Conservation (phyloP, 2,888 invertebrate genomes). For the Torymus auratus region DNA sequence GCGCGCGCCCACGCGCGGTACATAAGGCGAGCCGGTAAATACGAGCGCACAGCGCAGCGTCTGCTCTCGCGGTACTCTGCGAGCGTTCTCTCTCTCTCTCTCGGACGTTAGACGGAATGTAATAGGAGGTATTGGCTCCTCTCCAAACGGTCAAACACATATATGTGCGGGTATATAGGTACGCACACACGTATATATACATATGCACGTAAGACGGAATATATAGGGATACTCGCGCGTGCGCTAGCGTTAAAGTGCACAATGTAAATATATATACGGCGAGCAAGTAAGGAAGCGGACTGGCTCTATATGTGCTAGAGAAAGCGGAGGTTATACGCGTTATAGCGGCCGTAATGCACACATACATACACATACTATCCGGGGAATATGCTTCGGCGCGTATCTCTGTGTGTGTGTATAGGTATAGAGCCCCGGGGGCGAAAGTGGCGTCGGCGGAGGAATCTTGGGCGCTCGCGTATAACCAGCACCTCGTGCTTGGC, state of each 20-base stretch:
- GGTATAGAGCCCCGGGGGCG: too few species aligned
- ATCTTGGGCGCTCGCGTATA: too few species aligned
- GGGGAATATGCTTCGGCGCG: too few species aligned
- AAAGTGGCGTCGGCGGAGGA: too few species aligned
- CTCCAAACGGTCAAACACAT: conserved; percentile 66
- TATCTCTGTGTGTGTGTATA: too few species aligned
- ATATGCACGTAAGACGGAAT: background rate
- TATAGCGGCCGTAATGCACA: conserved; percentile 19
- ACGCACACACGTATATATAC: background rate
- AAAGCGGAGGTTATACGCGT: background rate
- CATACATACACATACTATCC: background rate
- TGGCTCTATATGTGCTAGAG: background rate
- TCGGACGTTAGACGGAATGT: conserved; percentile 69
- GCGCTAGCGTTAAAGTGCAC: background rate
- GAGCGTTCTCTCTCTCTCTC: conserved; percentile 1
- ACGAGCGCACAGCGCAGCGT: conserved; percentile 45
- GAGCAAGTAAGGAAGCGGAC: too few species aligned
- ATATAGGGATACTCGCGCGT: background rate
- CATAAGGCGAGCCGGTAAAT: conserved; percentile 47
- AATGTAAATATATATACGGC: too few species aligned
- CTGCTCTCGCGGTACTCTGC: conserved; percentile 42
- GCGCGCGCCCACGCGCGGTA: conserved; percentile 9
- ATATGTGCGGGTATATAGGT: background rate
- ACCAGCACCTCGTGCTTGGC: background rate
- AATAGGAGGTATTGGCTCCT: conserved; percentile 72